Conservation (phyloP, 2,888 invertebrate species). For the Drosophila falleni region DNA sequence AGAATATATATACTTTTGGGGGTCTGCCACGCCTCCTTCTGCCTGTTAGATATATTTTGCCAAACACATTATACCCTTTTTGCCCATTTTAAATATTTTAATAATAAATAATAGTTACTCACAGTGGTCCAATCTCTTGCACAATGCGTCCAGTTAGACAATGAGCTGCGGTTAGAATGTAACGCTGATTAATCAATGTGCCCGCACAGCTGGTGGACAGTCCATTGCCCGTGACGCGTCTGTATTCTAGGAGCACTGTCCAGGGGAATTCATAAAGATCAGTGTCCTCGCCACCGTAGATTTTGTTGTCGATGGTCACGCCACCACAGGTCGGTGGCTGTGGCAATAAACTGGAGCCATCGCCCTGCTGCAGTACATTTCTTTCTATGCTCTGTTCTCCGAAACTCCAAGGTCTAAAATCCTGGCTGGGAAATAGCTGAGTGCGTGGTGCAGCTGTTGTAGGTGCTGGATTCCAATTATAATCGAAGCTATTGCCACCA, state of each 20-base stretch:
- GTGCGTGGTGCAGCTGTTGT: slow-evolving; percentile 12
- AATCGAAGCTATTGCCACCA: slow-evolving; percentile 34
- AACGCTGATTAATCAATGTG: slow-evolving; percentile 85
- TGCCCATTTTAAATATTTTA: too few relatives aligned
- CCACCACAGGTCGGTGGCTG: slow-evolving; percentile 82
- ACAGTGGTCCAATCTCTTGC: slow-evolving; percentile 87
- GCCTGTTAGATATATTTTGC: too few relatives aligned
- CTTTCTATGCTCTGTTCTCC: slow-evolving; percentile 27
- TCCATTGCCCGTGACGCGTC: slow-evolving; percentile 73
- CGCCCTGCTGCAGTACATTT: slow-evolving; percentile 9
- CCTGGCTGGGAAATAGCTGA: slow-evolving; percentile 40
- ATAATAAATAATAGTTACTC: slow-evolving; percentile 75
- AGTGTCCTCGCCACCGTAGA: slow-evolving; percentile 88
- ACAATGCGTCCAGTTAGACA: slow-evolving; percentile 87
- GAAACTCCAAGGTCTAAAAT: slow-evolving; percentile 48
- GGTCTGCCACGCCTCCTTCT: too few relatives aligned
- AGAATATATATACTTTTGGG: too few relatives aligned
- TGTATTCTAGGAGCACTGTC: slow-evolving; percentile 89
- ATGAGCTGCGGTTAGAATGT: slow-evolving; percentile 88
- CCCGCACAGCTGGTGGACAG: slow-evolving; percentile 83
- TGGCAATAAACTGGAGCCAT: slow-evolving; percentile 65
- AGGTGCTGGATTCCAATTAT: slow-evolving; percentile 45
- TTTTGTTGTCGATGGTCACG: slow-evolving; percentile 86
- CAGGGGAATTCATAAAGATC: slow-evolving; percentile 90
- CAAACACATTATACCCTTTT: too few relatives aligned